These are phyloP conservation scores for Synaphobranchus kaupii DNA, from an alignment of 2,797 vertebrate genomes.

Conservation along the genomic window DNA sequence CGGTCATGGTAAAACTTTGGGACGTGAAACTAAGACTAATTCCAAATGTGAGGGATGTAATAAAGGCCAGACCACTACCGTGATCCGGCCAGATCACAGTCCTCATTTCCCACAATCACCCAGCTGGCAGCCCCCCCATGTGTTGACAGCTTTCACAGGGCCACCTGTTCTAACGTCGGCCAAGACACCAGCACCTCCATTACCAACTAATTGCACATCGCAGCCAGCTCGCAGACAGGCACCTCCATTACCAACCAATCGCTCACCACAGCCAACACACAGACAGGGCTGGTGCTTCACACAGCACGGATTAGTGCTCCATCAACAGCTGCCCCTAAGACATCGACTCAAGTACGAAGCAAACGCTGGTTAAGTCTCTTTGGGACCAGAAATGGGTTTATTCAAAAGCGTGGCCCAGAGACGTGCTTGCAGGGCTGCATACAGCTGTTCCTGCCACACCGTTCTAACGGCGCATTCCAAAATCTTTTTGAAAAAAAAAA, in stretches of 20 bases:
- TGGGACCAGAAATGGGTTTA: neutral
- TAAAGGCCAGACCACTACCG: neutral
- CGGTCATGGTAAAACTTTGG: too few species aligned
- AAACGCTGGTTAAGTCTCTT: neutral
- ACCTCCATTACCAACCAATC: slow-evolving; percentile 60
- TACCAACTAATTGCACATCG: too few species aligned
- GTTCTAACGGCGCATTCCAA: neutral
- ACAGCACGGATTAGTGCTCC: slow-evolving; percentile 21
- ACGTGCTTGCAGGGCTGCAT: neutral
- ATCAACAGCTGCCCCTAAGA: slow-evolving; percentile 4
- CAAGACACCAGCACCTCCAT: slow-evolving; percentile 35
- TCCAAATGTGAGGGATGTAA: neutral
- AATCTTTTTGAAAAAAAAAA: neutral
- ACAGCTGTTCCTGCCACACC: neutral
- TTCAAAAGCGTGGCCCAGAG: neutral
- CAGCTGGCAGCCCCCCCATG: slow-evolving; percentile 36
- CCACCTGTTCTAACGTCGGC: slow-evolving; percentile 53
- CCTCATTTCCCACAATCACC: slow-evolving; percentile 22
- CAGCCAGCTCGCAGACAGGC: slow-evolving; percentile 20
- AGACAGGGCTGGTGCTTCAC: neutral
- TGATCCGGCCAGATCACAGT: neutral
- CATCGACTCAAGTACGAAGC: slow-evolving; percentile 18
- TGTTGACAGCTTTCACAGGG: slow-evolving; percentile 36
- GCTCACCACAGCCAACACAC: slow-evolving; percentile 39
- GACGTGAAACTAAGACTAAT: too few species aligned